Conservation (phyloP, 2,888 invertebrate species). For the Myopa testacea region DNA sequence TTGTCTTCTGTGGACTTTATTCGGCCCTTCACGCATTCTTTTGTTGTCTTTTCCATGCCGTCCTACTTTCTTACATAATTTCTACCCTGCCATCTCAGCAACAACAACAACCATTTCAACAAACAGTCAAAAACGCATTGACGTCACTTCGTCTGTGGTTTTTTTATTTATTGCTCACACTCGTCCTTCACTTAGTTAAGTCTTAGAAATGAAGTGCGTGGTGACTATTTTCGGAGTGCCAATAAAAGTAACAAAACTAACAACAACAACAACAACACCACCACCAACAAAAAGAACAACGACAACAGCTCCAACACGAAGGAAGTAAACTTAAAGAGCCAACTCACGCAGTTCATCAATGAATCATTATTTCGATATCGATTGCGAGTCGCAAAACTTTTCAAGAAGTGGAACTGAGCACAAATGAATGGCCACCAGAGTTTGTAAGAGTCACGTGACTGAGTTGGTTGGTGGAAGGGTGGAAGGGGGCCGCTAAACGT, state of each 20-base stretch:
- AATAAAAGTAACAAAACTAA: too few species aligned
- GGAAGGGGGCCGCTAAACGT: not conserved
- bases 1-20: too few species aligned
- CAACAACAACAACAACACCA: too few species aligned
- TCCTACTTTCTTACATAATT: not conserved
- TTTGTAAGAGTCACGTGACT: too few species aligned
- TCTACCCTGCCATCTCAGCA: not conserved
- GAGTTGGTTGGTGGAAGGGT: too few species aligned
- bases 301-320: too few species aligned
- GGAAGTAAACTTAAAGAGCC: not conserved
- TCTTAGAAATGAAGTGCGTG: constrained; percentile 11
- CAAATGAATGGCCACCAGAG: too few species aligned
- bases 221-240: not conserved
- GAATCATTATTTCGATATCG: constrained; percentile 30
- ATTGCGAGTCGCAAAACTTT: too few species aligned
- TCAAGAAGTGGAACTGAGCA: too few species aligned
- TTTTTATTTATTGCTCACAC: constrained; percentile 14
- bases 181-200: not conserved
- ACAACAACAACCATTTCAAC: not conserved
- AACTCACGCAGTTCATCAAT: constrained; percentile 33
- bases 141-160: constrained; percentile 21
- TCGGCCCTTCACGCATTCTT: not conserved
- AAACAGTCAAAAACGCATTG: constrained; percentile 7
- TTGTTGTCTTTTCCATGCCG: not conserved
- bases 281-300: not conserved